phyloP scores from a whole-genome alignment of 2,797 vertebrate genomes.

The Sciurus vulgaris region DNA sequence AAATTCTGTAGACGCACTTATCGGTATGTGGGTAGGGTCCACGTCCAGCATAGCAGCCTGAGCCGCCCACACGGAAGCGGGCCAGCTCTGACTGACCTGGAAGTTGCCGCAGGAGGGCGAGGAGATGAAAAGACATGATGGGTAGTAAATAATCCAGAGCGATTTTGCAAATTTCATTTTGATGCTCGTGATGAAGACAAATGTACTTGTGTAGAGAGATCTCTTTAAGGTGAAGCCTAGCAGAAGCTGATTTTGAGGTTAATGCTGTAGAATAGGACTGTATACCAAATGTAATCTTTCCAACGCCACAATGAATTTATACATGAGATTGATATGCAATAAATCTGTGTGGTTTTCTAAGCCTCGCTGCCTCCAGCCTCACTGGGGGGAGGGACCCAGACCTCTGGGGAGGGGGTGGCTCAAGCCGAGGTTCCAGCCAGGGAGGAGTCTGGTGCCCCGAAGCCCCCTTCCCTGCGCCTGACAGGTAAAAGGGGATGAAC shows the following conservation, averaged over 20 bases:
- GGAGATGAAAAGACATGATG: constrained; percentile 88
- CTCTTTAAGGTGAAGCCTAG: constrained; percentile 90
- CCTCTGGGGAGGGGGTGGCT: not conserved
- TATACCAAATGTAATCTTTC: constrained; percentile 99
- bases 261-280: constrained; percentile 99
- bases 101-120: constrained; percentile 93
- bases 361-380: constrained; percentile 76
- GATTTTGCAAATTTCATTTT: constrained; percentile 92
- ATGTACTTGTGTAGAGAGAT: constrained; percentile 96
- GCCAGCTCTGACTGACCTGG: constrained; percentile 90
- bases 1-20: constrained; percentile 97
- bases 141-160: constrained; percentile 82
- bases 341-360: constrained; percentile 99
- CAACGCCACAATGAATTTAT: constrained; percentile 99
- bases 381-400: not conserved
- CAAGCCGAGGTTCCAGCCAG: fast-evolving
- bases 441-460: fast-evolving
- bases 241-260: constrained; percentile 96
- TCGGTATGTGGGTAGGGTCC: constrained; percentile 95
- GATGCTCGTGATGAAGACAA: constrained; percentile 96
- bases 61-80: constrained; percentile 90
- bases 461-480: not conserved
- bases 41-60: constrained; percentile 92
- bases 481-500: not conserved
- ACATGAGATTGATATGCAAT: constrained; percentile 99